These are phyloP conservation scores for Tinamus major DNA, from an alignment of 2,797 vertebrate species.

Conservation along the genomic window DNA sequence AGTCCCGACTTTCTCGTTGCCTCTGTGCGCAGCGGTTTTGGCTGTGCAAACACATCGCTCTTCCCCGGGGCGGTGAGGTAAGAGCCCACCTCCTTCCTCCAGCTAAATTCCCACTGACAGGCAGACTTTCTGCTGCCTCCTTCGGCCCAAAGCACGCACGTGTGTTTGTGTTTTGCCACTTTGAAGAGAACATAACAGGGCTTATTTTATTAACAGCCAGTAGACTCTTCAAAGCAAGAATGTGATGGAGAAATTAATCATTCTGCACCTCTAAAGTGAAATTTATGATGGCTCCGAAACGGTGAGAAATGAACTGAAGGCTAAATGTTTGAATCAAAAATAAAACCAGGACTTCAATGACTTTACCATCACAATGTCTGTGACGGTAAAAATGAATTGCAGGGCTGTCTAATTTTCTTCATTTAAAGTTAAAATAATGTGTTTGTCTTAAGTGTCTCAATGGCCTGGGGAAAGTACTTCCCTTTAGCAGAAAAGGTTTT, in stretches of 20 bases:
- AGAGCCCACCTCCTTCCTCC: not conserved
- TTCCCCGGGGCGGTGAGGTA: not conserved
- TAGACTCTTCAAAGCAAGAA: slow-evolving; percentile 67
- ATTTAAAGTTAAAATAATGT: slow-evolving; percentile 1
- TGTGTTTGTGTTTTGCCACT: slow-evolving; percentile 33
- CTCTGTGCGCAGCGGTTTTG: rapidly evolving
- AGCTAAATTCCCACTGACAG: not conserved
- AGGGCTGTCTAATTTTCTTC: not conserved
- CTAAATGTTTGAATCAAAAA: slow-evolving; percentile 62
- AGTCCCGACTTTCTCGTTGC: not conserved
- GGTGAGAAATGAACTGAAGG: slow-evolving; percentile 45
- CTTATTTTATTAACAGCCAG: slow-evolving; percentile 49
- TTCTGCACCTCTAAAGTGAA: slow-evolving; percentile 39
- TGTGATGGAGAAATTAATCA: slow-evolving; percentile 64
- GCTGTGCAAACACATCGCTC: not conserved
- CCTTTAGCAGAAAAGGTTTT: not conserved
- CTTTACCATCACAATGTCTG: not conserved
- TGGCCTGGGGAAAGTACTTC: not conserved
- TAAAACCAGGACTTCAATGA: slow-evolving; percentile 35
- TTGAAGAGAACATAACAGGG: slow-evolving; percentile 17
- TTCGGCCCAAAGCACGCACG: not conserved
- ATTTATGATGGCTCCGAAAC: slow-evolving; percentile 41
- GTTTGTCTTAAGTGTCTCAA: slow-evolving; percentile 18
- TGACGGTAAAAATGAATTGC: slow-evolving; percentile 53
- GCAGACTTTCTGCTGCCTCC: not conserved